Conservation (phyloP, 2,888 invertebrate species). For the Himalopsyche japonica region DNA sequence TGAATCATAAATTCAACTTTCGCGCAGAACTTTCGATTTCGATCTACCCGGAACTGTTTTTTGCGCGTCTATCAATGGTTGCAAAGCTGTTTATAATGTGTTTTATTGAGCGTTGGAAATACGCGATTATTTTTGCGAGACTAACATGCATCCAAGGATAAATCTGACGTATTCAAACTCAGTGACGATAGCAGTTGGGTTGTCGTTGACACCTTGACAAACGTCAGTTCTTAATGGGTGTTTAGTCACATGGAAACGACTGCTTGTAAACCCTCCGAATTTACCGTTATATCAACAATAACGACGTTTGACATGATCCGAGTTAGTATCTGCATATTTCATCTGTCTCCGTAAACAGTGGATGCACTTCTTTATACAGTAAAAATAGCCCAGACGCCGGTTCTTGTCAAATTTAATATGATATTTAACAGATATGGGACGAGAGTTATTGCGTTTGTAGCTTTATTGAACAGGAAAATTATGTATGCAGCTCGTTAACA, state of each 20-base stretch:
- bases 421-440: not conserved
- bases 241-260: not conserved
- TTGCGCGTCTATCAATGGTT: too few relatives aligned
- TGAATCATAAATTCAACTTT: too few relatives aligned
- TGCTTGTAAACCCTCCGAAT: not conserved
- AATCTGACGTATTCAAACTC: not conserved
- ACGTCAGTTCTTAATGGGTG: not conserved
- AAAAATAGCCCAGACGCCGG: not conserved
- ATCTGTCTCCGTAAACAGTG: not conserved
- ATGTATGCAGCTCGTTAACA: not conserved
- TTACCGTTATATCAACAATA: not conserved
- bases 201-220: not conserved
- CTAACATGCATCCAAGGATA: not conserved
- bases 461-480: not conserved
- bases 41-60: too few relatives aligned
- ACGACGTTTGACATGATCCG: not conserved
- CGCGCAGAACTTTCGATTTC: too few relatives aligned
- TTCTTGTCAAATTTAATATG: not conserved
- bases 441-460: not conserved
- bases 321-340: not conserved
- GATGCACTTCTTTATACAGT: not conserved
- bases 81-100: too few relatives aligned
- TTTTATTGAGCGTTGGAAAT: too few relatives aligned
- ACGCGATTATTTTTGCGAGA: too few relatives aligned
- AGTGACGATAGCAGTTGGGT: not conserved